Conservation (phyloP, 2,888 invertebrate species). For the Leucania comma region DNA sequence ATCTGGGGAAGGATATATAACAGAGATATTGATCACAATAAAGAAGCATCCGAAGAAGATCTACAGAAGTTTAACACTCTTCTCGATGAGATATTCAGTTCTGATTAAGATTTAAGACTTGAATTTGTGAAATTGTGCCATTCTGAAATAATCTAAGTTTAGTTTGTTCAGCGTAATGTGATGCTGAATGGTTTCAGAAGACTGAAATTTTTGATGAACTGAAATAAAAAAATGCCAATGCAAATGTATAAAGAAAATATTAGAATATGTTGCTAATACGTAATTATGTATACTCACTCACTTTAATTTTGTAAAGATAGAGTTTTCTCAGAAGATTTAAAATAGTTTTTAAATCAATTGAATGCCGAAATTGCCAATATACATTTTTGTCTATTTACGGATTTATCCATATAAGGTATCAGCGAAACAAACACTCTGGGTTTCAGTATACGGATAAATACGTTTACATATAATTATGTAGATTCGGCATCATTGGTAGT, state of each 20-base stretch:
- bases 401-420: no score
- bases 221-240: background rate
- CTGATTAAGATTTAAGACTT: slow-evolving; percentile 31
- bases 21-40: slow-evolving; percentile 83
- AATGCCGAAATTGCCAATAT: no score
- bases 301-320: background rate
- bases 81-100: slow-evolving; percentile 76
- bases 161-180: background rate
- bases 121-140: slow-evolving; percentile 36
- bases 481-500: no score
- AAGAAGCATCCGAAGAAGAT: slow-evolving; percentile 71
- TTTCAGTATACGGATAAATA: no score
- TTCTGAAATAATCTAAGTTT: slow-evolving; percentile 9
- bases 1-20: slow-evolving; percentile 86
- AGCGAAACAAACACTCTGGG: no score
- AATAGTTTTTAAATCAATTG: background rate
- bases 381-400: no score
- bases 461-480: no score
- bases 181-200: slow-evolving; percentile 13
- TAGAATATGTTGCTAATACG: background rate
- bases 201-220: slow-evolving; percentile 4
- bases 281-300: background rate
- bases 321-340: background rate
- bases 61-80: slow-evolving; percentile 71
- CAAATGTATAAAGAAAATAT: background rate